A percentile compares a stretch with the other conserved stretches of the same genome.
phyloP scores from a whole-genome alignment of 1,140 invertebrate species.

The Listronotus bonariensis region DNA sequence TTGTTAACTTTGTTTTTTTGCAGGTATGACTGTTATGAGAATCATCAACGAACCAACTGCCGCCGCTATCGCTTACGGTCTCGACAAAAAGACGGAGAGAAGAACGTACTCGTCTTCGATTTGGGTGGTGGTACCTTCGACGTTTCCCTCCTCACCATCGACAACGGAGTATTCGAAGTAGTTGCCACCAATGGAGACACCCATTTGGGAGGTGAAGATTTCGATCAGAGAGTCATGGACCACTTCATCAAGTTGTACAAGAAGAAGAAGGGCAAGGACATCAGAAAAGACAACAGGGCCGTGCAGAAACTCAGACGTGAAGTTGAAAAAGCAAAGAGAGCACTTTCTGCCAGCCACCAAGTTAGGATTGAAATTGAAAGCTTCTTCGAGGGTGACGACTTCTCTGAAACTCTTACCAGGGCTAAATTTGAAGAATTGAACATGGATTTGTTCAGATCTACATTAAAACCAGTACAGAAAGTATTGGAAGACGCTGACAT shows the following conservation, averaged over 20 bases:
- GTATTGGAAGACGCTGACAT: conserved; percentile 95
- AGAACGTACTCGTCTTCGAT: conserved; percentile 99
- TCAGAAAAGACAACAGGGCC: conserved; percentile 88
- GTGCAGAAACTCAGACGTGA: conserved; percentile 96
- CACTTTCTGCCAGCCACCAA: conserved; percentile 93
- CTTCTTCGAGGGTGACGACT: conserved; percentile 98
- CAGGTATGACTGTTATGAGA: conserved; percentile 88
- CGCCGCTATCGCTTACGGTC: conserved; percentile 98
- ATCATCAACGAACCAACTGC: conserved; percentile 99
- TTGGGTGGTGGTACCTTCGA: conserved; percentile 99
- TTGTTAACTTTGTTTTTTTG: background rate
- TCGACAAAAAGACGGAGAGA: conserved; percentile 99
- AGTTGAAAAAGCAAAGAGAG: conserved; percentile 97
- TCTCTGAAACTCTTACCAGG: conserved; percentile 97
- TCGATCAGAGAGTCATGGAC: conserved; percentile 98
- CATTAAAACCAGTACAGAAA: conserved; percentile 98
- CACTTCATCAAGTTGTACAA: conserved; percentile 99
- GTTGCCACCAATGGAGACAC: conserved; percentile 99
- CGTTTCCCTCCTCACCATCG: conserved; percentile 97
- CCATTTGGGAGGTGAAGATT: conserved; percentile 98
- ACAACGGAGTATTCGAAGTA: conserved; percentile 90
- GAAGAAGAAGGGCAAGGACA: conserved; percentile 98
- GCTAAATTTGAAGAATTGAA: conserved; percentile 99
- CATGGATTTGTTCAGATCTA: conserved; percentile 98
- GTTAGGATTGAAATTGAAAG: conserved; percentile 99